Evolutionary conservation across 2,797 vertebrate species (phyloP).

Genomic region (Podarcis siculus): DNA sequence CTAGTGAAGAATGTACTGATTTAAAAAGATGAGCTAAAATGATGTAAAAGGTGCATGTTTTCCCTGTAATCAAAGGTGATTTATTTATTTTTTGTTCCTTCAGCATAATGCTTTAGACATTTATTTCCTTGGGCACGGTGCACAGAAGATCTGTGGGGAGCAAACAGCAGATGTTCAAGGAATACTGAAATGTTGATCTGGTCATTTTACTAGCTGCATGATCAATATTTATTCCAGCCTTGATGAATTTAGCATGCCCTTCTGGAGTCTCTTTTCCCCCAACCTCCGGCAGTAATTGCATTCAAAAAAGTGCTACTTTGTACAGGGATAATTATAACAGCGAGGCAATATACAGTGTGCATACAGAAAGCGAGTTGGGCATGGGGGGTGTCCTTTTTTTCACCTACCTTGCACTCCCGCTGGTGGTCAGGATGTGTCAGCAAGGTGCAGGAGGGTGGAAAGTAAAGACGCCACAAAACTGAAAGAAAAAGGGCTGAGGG

Average conservation of each 20-base stretch:
- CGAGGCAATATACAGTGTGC: neutral
- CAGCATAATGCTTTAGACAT: neutral
- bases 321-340: neutral
- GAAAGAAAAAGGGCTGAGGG: slow-evolving; percentile 13
- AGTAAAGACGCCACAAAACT: slow-evolving; percentile 4
- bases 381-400: neutral
- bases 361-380: neutral
- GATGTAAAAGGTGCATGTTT: neutral
- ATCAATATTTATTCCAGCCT: neutral
- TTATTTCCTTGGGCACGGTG: neutral
- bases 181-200: neutral
- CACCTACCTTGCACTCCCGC: neutral
- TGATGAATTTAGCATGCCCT: neutral
- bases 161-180: neutral
- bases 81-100: neutral
- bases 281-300: neutral
- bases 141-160: neutral
- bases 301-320: neutral
- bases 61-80: neutral
- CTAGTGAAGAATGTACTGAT: neutral
- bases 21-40: neutral
- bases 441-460: neutral
- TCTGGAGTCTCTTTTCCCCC: neutral
- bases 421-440: neutral
- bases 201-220: neutral